These are phyloP conservation scores for Gallinago paraguaiae DNA, from an alignment of 2,113 vertebrate genomes.

Conservation along the genomic window DNA sequence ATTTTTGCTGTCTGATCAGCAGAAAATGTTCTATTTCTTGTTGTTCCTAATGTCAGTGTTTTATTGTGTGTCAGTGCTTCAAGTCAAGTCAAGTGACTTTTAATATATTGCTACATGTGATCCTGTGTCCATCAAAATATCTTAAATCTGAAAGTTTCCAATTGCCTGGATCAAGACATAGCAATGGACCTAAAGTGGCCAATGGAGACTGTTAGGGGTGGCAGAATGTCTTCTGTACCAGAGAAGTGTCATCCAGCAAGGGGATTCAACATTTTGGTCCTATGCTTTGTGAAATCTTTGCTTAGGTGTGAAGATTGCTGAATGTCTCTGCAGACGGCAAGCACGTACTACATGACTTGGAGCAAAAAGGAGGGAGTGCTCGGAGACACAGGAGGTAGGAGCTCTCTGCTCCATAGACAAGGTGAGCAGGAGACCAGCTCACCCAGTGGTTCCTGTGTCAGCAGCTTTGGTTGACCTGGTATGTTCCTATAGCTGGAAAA, in stretches of 20 bases:
- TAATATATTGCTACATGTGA: background rate
- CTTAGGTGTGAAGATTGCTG: background rate
- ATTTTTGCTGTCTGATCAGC: background rate
- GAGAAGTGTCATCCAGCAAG: no score
- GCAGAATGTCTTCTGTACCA: background rate
- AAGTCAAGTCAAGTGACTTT: background rate
- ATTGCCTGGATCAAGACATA: background rate
- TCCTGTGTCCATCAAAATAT: background rate
- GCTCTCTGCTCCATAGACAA: fast-evolving
- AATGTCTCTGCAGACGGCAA: background rate
- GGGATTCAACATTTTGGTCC: background rate
- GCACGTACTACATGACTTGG: fast-evolving
- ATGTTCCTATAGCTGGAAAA: background rate
- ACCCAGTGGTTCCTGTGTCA: background rate
- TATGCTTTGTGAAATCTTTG: background rate
- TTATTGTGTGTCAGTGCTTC: background rate
- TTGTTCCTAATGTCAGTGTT: fast-evolving
- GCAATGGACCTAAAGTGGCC: fast-evolving
- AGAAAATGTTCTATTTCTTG: background rate
- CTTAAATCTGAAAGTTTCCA: background rate
- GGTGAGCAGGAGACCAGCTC: background rate
- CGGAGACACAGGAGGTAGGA: background rate
- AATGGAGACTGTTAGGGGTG: fast-evolving
- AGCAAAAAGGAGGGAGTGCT: background rate
- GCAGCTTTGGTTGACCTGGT: background rate